Evolutionary conservation across 2,888 invertebrate genomes (phyloP), one percentile per base, ranked within the genome.

Genomic region (Melanostoma mellinum): DNA sequence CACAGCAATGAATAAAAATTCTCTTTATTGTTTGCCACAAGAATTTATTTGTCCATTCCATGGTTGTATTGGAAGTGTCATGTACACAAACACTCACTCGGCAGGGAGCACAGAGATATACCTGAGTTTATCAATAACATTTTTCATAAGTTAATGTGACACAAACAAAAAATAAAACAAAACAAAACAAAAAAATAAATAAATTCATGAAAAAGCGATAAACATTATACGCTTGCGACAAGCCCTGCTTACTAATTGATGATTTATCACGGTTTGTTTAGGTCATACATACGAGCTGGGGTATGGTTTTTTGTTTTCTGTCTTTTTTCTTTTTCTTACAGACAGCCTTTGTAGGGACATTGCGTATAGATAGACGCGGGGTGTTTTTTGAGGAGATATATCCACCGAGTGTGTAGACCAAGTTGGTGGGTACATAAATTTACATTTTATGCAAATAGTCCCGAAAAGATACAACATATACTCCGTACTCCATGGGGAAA

Each of bases 261-360:
- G 82, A 82, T 82, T 82, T 82, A 82, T 82, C 73, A 42, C 55
- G 52, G 74, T 73, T 73, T 74, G 82, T 60, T 82, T 77, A 69
- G 73, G 73, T 78, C 73, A 77, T 58, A 10, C 32, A 44, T n/a
- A 56, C 40, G 53, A 63, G 77, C 68, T 82, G 72, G 72, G 63
- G 56, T 82, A 60, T 20, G 20, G 20, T 20, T 20, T 20, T 78
- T 82, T 74, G 38, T 63, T 68, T 48, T 44, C 6, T 38, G 6
- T 52, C n/a, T 20, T 6, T 33, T 48, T 42, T 20, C 20, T 20
- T 20, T 20, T 20, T 20, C 20, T 46, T 44, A 50, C 32, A 50
- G 5, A 8, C 6, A 8, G 42, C 1, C 6, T 42, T 42, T 20
- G 20, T 3, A 42, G 42, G 42, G 8, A 42, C n/a, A 42, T 42